Conservation (phyloP, 2,797 vertebrate genomes). For the Artibeus jamaicensis region DNA sequence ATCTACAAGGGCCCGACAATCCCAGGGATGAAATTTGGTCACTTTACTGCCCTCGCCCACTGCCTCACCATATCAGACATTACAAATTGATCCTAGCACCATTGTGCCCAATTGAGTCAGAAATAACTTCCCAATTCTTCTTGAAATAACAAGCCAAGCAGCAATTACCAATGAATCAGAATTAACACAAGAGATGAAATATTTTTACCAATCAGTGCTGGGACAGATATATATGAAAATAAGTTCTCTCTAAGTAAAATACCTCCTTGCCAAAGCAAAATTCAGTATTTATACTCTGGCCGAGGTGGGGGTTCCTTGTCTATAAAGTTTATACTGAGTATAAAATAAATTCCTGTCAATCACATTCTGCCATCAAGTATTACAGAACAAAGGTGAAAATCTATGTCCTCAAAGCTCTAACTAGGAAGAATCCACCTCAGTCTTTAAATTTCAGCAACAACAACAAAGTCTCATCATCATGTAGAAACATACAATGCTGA, state of each 20-base stretch:
- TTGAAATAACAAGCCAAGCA: background rate
- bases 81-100: background rate
- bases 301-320: background rate
- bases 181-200: background rate
- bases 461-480: background rate
- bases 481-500: background rate
- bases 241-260: background rate
- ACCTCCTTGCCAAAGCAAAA: background rate
- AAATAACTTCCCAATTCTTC: background rate
- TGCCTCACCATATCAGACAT: background rate
- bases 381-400: conserved; percentile 4
- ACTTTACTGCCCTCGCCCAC: background rate
- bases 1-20: background rate
- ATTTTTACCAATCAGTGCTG: background rate
- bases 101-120: background rate
- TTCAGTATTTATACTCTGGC: background rate
- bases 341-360: conserved; percentile 38
- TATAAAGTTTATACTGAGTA: background rate
- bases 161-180: background rate
- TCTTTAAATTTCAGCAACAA: conserved; percentile 43
- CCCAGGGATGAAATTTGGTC: background rate
- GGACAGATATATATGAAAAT: background rate
- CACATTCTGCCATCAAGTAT: background rate
- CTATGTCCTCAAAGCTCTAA: background rate
- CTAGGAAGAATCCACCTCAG: background rate